Evolutionary conservation across 37 sponge, comb jelly and placozoan genomes (phyloP).

Genomic region (Chondrilla cf. caribensis): DNA sequence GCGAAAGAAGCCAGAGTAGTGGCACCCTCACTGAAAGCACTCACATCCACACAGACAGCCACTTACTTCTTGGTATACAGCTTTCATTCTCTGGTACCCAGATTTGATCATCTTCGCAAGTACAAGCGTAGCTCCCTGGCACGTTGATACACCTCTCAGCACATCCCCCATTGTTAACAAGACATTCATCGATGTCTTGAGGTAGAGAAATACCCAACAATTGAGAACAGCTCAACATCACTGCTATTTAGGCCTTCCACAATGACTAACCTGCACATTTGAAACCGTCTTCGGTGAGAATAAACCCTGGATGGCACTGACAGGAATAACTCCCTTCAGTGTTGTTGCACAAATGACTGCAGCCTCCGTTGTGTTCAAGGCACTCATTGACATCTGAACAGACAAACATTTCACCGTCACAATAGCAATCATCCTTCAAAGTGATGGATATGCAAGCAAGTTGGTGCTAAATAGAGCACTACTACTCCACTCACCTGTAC

Average conservation of each 20-base stretch:
- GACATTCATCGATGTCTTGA: not conserved
- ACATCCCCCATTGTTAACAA: not conserved
- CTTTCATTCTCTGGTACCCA: no score
- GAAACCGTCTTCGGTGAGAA: not conserved
- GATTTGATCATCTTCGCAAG: constrained; percentile 23
- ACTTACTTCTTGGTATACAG: no score
- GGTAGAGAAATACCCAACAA: no score
- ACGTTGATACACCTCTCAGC: not conserved
- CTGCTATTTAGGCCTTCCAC: no score
- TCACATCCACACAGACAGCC: no score
- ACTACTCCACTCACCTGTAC: not conserved
- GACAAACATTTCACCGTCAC: no score
- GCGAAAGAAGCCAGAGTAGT: no score
- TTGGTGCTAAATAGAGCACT: not conserved
- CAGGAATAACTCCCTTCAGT: constrained; percentile 33
- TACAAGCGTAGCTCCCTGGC: constrained; percentile 23
- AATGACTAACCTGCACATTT: constrained; percentile 26
- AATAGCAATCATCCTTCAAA: no score
- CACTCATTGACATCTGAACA: constrained; percentile 55
- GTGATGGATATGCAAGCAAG: no score
- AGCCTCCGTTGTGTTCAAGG: not conserved
- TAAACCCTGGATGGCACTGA: constrained; percentile 30
- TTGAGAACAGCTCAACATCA: no score
- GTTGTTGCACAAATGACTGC: constrained; percentile 41
- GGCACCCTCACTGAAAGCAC: no score